Evolutionary conservation across 2,888 invertebrate species (phyloP).

Genomic region (Meiosimyza platycephala): DNA sequence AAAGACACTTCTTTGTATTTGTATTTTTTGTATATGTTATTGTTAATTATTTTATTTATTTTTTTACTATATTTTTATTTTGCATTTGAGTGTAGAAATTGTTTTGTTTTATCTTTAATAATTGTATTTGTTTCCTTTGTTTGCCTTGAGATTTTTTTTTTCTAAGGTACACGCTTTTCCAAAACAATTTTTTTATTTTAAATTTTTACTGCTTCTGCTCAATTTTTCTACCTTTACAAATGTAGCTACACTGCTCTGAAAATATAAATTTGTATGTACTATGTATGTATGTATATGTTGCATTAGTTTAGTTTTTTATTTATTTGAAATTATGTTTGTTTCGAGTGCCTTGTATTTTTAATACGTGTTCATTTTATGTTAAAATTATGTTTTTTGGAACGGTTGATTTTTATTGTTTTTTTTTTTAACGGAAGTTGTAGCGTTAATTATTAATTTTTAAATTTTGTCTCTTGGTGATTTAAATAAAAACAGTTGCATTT

Average conservation of each 20-base stretch:
- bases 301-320: not conserved
- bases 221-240: slow-evolving; percentile 23
- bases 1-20: slow-evolving; percentile 27
- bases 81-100: slow-evolving; percentile 1
- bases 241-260: slow-evolving; percentile 34
- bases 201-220: not conserved
- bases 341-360: slow-evolving; percentile 1
- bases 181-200: not conserved
- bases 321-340: not conserved
- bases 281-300: slow-evolving; percentile 16
- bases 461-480: no score
- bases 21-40: not conserved
- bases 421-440: slow-evolving; percentile 41
- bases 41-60: slow-evolving; percentile 7
- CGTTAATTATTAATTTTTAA: not conserved
- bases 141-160: not conserved
- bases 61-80: not conserved
- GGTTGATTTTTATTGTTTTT: slow-evolving; percentile 43
- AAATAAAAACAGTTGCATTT: not conserved
- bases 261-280: slow-evolving; percentile 27
- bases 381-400: slow-evolving; percentile 37
- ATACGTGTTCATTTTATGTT: slow-evolving; percentile 1
- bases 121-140: slow-evolving; percentile 11
- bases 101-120: slow-evolving; percentile 7
- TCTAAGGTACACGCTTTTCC: no score